These are phyloP conservation scores for Diarsia mendica DNA, from an alignment of 2,888 invertebrate genomes.

Conservation along the genomic window DNA sequence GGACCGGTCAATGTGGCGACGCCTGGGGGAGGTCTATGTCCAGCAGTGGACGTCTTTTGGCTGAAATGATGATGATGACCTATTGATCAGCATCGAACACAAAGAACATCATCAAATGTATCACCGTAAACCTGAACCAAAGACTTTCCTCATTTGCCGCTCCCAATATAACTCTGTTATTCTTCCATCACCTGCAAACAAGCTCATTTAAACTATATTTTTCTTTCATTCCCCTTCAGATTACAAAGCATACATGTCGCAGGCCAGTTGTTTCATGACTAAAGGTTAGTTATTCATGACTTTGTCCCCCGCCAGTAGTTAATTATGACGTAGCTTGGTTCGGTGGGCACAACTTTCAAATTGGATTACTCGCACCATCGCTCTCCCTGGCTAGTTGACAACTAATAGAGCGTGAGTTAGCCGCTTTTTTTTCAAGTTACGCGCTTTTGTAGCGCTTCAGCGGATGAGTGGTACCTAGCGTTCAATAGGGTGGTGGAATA, in stretches of 20 bases:
- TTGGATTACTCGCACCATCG: constrained; percentile 81
- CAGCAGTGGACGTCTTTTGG: too few species aligned
- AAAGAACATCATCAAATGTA: background rate
- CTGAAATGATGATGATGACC: too few species aligned
- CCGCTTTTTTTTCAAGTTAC: constrained; percentile 54
- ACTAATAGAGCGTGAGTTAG: constrained; percentile 62
- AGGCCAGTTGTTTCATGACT: constrained; percentile 62
- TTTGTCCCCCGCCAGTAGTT: constrained; percentile 77
- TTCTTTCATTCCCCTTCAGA: constrained; percentile 51
- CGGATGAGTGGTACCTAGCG: background rate
- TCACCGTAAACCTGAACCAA: constrained; percentile 1
- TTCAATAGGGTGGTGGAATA: background rate
- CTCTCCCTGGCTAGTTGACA: constrained; percentile 69
- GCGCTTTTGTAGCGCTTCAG: constrained; percentile 42
- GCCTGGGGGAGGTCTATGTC: too few species aligned
- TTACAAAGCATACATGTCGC: constrained; percentile 45
- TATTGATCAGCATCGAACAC: background rate
- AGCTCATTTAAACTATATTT: constrained; percentile 44
- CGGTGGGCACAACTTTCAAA: constrained; percentile 80
- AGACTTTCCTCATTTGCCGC: constrained; percentile 32
- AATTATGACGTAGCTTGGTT: constrained; percentile 79
- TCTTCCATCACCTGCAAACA: constrained; percentile 40
- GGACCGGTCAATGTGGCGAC: too few species aligned
- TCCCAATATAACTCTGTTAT: constrained; percentile 28
- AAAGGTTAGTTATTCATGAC: constrained; percentile 81